These are phyloP conservation scores for Agrenia bidenticulata DNA, from an alignment of 2,888 invertebrate genomes.

Conservation along the genomic window DNA sequence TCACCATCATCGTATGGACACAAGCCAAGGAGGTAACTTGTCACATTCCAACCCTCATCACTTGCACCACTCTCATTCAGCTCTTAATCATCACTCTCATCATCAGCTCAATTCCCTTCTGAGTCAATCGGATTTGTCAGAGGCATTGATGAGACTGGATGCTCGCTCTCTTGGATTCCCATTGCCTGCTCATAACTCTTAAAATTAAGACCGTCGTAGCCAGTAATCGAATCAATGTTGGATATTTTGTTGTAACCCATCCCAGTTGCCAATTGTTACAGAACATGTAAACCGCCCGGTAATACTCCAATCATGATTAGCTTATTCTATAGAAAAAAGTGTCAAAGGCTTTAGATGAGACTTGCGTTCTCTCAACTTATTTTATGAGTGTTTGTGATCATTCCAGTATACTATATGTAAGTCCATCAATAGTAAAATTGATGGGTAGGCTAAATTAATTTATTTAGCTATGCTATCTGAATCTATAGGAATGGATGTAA, in stretches of 20 bases:
- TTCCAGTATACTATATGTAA: slow-evolving; percentile 13
- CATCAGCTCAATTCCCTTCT: slow-evolving; percentile 50
- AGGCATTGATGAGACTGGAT: slow-evolving; percentile 50
- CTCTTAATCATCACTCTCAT: slow-evolving; percentile 49
- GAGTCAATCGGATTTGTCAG: slow-evolving; percentile 50
- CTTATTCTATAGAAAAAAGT: neutral
- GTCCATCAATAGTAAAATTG: no score
- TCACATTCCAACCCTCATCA: slow-evolving; percentile 45
- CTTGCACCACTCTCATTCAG: slow-evolving; percentile 46
- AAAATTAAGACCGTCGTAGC: slow-evolving; percentile 18
- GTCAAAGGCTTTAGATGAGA: neutral
- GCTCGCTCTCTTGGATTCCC: slow-evolving; percentile 51
- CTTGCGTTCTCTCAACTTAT: neutral
- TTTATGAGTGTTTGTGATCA: slow-evolving; percentile 20
- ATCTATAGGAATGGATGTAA: no score
- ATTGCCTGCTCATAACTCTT: slow-evolving; percentile 53
- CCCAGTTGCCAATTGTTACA: slow-evolving; percentile 4
- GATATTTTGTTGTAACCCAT: neutral
- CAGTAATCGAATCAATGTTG: no score
- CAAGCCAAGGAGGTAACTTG: slow-evolving; percentile 42
- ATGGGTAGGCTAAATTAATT: no score
- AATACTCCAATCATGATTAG: slow-evolving; percentile 9
- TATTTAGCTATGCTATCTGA: no score
- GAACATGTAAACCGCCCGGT: neutral
- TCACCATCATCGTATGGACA: slow-evolving; percentile 40